phyloP scores from a whole-genome alignment of 2,888 invertebrate species.

The Sarcophaga carnaria region DNA sequence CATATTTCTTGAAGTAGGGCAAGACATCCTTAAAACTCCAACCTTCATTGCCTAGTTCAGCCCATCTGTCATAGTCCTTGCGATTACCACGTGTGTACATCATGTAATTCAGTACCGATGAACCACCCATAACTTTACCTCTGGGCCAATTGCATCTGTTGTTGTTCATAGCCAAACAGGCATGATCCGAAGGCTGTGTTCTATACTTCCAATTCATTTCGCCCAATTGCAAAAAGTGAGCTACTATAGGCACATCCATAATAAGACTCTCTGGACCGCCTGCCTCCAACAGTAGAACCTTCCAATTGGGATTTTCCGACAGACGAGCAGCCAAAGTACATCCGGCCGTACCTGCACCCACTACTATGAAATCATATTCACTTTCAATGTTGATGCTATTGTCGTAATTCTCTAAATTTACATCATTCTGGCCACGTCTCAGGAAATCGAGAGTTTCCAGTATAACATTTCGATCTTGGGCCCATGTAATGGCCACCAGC shows the following conservation, averaged over 20 bases:
- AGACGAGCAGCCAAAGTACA: slow-evolving; percentile 89
- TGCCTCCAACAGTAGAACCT: slow-evolving; percentile 87
- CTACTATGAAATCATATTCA: slow-evolving; percentile 89
- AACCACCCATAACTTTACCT: slow-evolving; percentile 92
- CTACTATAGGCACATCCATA: slow-evolving; percentile 90
- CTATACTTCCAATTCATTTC: slow-evolving; percentile 91
- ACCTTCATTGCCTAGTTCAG: slow-evolving; percentile 86
- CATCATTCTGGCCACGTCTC: slow-evolving; percentile 79
- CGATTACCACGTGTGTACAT: slow-evolving; percentile 88
- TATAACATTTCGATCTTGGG: slow-evolving; percentile 75
- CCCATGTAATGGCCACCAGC: slow-evolving; percentile 47
- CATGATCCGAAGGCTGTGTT: slow-evolving; percentile 88
- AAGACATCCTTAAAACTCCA: slow-evolving; percentile 89
- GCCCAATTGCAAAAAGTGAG: slow-evolving; percentile 87
- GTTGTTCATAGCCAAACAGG: slow-evolving; percentile 89
- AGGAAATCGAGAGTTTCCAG: slow-evolving; percentile 78
- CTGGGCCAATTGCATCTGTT: slow-evolving; percentile 90
- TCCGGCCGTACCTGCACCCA: slow-evolving; percentile 92
- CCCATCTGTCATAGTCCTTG: slow-evolving; percentile 90
- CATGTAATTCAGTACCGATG: slow-evolving; percentile 91
- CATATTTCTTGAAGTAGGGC: slow-evolving; percentile 90
- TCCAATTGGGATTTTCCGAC: slow-evolving; percentile 87
- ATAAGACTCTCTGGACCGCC: slow-evolving; percentile 87
- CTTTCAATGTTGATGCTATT: slow-evolving; percentile 75
- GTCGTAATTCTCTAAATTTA: slow-evolving; percentile 78